A percentile compares a stretch with the other conserved stretches of the same genome.
phyloP scores from a whole-genome alignment of 2,113 vertebrate genomes.

The Physeter macrocephalus region DNA sequence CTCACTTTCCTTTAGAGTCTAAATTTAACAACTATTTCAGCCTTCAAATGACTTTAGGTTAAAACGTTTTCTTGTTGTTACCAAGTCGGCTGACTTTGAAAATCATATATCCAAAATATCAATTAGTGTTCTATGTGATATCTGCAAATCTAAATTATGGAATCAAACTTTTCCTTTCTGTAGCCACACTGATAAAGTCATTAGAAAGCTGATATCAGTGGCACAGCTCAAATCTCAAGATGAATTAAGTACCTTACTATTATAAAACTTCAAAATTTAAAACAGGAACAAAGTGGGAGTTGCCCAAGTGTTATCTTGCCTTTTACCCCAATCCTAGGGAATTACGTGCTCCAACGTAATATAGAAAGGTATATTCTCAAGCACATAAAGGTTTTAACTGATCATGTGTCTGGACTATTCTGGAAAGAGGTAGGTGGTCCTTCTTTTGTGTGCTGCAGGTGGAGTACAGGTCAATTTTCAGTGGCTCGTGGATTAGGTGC shows the following conservation, averaged over 20 bases:
- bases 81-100: background rate
- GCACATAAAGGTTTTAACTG: background rate
- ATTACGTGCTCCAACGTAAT: background rate
- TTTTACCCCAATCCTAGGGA: background rate
- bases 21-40: constrained; percentile 35
- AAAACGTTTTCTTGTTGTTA: constrained; percentile 31
- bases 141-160: background rate
- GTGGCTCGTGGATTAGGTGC: background rate
- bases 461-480: background rate
- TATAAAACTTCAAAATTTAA: background rate
- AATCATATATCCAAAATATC: background rate
- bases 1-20: constrained; percentile 11
- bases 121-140: background rate
- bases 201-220: background rate
- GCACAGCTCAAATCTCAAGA: background rate
- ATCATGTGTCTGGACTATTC: background rate
- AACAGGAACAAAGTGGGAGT: background rate
- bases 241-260: background rate
- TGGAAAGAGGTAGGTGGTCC: background rate
- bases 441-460: background rate
- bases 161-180: background rate
- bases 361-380: too few species aligned
- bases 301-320: background rate
- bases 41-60: background rate
- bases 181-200: background rate